Evolutionary conservation across 2,113 vertebrate species (phyloP), one percentile per base, ranked within the genome.

Genomic region (Ceyx cyanopectus): DNA sequence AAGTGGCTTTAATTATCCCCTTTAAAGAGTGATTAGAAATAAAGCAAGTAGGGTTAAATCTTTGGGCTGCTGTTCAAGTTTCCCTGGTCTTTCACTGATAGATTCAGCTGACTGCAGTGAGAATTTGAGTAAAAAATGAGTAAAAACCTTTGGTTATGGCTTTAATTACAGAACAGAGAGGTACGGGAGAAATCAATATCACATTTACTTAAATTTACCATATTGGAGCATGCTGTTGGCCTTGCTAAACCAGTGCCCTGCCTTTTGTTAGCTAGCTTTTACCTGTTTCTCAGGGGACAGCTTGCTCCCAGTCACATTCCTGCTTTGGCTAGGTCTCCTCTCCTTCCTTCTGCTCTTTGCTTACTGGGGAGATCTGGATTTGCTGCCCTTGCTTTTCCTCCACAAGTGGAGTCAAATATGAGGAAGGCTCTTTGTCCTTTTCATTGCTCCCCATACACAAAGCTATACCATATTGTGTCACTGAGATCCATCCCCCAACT

Each of bases 141-240:
- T 46, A 51, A 92, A 50, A 75, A 5, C 13, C 73, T 92, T 87
- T 60, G 34, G 46, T 90, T 94, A 65, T 43, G 81, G 50, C 45
- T 93, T 88, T 92, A 86, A 94, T 92, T 91, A 92, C 56, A 77
- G 68, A 87, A 83, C 48, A 7, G 65, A 89, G 60, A 89, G 60
- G 54, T 88, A 69, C 80, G 23, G 46, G 37, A 91, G 62, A 94
- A 88, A 95, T 90, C 92, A 80, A 77, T 90, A 88, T 69, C 53
- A 67, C n/a, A 48, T 85, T 90, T 70, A 70, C 81, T 92, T 94
- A 81, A 76, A 85, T 76, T 76, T 89, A 20, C 46, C 12, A 7
- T 79, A 23, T 4, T 69, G 54, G 29, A 89, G 12, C 22, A 34
- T 45, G 56, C 40, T 69, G 10, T 46, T 84, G 51, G 41, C 32